Conservation (phyloP, 1,140 invertebrate species). For the Zaprionus africanus region DNA sequence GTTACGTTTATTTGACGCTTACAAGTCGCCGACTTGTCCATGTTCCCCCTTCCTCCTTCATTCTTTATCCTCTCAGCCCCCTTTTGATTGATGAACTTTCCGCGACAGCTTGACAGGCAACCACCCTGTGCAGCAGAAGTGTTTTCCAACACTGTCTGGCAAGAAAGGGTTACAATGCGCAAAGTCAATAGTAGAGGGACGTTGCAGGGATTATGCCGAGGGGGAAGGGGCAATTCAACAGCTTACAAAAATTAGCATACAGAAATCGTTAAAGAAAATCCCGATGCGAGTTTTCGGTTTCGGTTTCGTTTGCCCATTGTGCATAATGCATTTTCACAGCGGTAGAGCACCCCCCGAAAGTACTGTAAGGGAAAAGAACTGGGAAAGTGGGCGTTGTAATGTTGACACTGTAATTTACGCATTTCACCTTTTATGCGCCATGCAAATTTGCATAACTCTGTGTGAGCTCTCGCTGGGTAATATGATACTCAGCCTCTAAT, state of each 20-base stretch:
- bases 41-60: neutral
- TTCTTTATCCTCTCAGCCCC: slow-evolving; percentile 10
- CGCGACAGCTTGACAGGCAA: slow-evolving; percentile 40
- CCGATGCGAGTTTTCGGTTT: slow-evolving; percentile 37
- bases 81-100: slow-evolving; percentile 45
- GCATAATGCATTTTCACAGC: slow-evolving; percentile 80
- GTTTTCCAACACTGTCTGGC: slow-evolving; percentile 51
- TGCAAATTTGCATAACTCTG: slow-evolving; percentile 67
- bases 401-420: slow-evolving; percentile 83
- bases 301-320: slow-evolving; percentile 58
- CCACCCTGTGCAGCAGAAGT: slow-evolving; percentile 7
- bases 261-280: slow-evolving; percentile 37
- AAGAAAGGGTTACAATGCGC: slow-evolving; percentile 57
- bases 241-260: slow-evolving; percentile 71
- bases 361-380: slow-evolving; percentile 23
- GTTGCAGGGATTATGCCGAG: neutral
- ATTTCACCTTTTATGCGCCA: slow-evolving; percentile 69
- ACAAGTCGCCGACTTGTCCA: slow-evolving; percentile 3
- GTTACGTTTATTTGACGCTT: slow-evolving; percentile 32
- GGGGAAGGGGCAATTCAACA: slow-evolving; percentile 54
- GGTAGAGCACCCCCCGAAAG: slow-evolving; percentile 57
- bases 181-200: slow-evolving; percentile 56
- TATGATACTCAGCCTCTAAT: slow-evolving; percentile 44
- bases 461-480: slow-evolving; percentile 60
- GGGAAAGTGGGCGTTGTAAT: slow-evolving; percentile 78